Conservation (phyloP, 2,113 vertebrate genomes). For the Tichodroma muraria region DNA sequence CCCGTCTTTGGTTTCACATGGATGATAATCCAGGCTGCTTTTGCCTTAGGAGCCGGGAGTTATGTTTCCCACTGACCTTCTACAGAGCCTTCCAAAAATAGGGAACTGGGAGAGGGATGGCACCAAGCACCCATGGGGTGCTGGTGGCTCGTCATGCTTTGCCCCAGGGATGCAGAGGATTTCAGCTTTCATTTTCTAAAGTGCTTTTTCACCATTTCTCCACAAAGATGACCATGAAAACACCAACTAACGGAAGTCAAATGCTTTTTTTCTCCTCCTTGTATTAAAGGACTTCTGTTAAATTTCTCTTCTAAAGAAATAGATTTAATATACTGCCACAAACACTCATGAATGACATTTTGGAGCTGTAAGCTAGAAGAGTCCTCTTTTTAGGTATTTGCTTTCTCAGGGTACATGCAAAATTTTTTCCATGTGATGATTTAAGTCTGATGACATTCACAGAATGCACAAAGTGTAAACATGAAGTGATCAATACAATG, state of each 20-base stretch:
- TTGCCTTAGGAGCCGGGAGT: conserved; percentile 4
- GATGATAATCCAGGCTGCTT: conserved; percentile 50
- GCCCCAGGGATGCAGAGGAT: neutral
- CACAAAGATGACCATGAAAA: neutral
- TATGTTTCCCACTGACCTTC: conserved; percentile 51
- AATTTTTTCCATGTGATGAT: neutral
- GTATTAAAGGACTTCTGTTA: neutral
- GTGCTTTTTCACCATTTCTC: neutral
- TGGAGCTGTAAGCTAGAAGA: neutral
- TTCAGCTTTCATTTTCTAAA: neutral
- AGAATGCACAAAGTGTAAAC: neutral
- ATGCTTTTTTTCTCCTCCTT: accelerated
- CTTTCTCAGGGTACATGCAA: neutral
- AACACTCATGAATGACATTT: neutral
- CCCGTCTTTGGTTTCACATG: conserved; percentile 10
- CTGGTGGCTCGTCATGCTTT: neutral
- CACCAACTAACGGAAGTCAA: neutral
- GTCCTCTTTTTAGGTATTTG: neutral
- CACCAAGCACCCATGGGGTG: accelerated
- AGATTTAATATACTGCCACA: neutral
- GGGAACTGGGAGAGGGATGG: neutral
- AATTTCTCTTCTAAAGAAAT: neutral
- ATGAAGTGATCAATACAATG: neutral
- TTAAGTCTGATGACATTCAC: neutral
- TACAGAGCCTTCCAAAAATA: conserved; percentile 53